Conservation (phyloP, 2,888 invertebrate genomes). For the Epinotia ramella region DNA sequence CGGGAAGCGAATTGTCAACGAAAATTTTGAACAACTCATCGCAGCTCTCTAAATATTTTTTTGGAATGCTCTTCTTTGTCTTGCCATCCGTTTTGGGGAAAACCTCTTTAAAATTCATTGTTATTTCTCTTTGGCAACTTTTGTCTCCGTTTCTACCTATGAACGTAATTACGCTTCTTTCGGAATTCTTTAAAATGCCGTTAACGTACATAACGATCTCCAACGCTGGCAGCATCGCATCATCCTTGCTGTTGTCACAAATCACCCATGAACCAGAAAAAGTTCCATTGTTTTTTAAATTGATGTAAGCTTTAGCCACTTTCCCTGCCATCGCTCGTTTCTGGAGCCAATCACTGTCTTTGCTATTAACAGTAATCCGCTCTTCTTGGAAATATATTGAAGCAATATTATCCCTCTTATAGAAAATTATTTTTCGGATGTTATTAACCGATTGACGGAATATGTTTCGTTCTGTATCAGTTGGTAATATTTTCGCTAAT, state of each 20-base stretch:
- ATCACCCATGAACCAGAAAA: conserved; percentile 52
- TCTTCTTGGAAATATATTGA: conserved; percentile 12
- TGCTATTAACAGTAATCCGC: conserved; percentile 34
- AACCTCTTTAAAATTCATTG: conserved; percentile 44
- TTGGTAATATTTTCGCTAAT: conserved; percentile 25
- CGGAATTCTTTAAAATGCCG: conserved; percentile 46
- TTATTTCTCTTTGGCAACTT: neutral
- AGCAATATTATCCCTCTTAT: neutral
- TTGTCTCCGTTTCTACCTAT: neutral
- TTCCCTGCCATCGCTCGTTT: conserved; percentile 51
- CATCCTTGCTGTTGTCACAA: conserved; percentile 49
- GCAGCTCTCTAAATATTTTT: neutral
- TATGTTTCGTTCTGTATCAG: conserved; percentile 17
- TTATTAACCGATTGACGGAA: conserved; percentile 20
- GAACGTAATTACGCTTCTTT: neutral
- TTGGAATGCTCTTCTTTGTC: neutral
- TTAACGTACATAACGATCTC: conserved; percentile 55
- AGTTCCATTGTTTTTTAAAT: conserved; percentile 50
- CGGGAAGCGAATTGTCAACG: conserved; percentile 35
- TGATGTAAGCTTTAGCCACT: conserved; percentile 54
- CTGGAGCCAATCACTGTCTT: conserved; percentile 48
- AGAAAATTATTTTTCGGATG: conserved; percentile 14
- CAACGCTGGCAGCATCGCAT: conserved; percentile 56
- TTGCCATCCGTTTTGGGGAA: conserved; percentile 13
- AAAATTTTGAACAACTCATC: conserved; percentile 9